Evolutionary conservation across 2,888 invertebrate species (phyloP).

Genomic region (Pristionchus fissidentatus): DNA sequence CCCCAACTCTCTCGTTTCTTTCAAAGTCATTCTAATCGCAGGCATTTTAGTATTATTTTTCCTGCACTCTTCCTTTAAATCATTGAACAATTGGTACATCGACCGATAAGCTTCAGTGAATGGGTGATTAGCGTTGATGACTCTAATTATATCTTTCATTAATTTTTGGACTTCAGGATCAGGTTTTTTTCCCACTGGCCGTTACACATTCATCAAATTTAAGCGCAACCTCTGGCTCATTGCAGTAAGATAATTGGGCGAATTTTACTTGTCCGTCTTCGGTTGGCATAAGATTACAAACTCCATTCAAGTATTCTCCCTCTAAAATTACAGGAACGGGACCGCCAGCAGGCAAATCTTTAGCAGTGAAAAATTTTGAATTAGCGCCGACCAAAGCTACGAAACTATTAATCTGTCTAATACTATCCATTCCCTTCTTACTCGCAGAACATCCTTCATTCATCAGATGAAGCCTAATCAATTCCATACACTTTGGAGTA

Average conservation of each 20-base stretch:
- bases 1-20: neutral
- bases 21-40: neutral
- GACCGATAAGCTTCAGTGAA: neutral
- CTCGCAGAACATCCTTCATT: neutral
- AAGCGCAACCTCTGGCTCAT: neutral
- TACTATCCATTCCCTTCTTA: neutral
- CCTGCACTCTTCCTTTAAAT: neutral
- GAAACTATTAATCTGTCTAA: neutral
- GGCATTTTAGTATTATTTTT: neutral
- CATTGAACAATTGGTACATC: neutral
- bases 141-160: neutral
- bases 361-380: neutral
- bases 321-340: neutral
- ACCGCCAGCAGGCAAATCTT: neutral
- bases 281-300: neutral
- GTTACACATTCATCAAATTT: neutral
- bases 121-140: neutral
- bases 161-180: neutral
- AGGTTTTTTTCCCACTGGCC: neutral
- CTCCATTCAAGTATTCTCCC: neutral
- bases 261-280: neutral
- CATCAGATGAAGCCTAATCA: neutral
- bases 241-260: neutral
- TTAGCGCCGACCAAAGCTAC: neutral
- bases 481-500: neutral